These are phyloP conservation scores for Steromphala cineraria DNA, from an alignment of 2,888 invertebrate genomes.

Conservation along the genomic window DNA sequence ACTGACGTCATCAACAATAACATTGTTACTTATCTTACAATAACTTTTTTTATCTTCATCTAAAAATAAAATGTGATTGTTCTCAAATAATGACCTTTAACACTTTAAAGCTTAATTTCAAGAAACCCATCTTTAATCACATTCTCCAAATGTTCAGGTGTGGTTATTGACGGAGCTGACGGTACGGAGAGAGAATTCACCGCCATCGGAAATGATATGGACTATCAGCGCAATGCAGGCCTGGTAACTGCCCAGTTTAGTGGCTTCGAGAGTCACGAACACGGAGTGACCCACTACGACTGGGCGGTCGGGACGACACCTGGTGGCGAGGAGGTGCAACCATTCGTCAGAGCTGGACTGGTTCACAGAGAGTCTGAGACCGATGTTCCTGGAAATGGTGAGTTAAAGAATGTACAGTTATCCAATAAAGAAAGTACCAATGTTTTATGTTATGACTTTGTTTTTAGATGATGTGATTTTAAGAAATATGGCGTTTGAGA, in stretches of 20 bases:
- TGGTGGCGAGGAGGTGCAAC: slow-evolving; percentile 48
- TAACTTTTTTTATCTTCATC: too few relatives aligned
- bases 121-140: too few relatives aligned
- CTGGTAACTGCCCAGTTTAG: slow-evolving; percentile 42
- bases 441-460: too few relatives aligned
- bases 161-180: slow-evolving; percentile 19
- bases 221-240: slow-evolving; percentile 45
- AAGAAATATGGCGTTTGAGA: too few relatives aligned
- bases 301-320: slow-evolving; percentile 58
- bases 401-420: not conserved
- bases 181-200: not conserved
- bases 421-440: too few relatives aligned
- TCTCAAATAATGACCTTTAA: too few relatives aligned
- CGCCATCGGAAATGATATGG: slow-evolving; percentile 35
- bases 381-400: slow-evolving; percentile 41
- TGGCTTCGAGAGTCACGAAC: slow-evolving; percentile 49
- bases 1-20: too few relatives aligned
- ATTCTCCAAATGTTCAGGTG: not conserved
- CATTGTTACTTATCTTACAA: too few relatives aligned
- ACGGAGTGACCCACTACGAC: slow-evolving; percentile 51
- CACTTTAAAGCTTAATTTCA: too few relatives aligned
- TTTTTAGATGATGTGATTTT: too few relatives aligned
- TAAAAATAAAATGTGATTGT: too few relatives aligned
- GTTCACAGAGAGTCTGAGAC: slow-evolving; percentile 35
- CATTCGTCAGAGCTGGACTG: slow-evolving; percentile 45